phyloP scores from a whole-genome alignment of 2,888 invertebrate species.

The Aradus depressus region DNA sequence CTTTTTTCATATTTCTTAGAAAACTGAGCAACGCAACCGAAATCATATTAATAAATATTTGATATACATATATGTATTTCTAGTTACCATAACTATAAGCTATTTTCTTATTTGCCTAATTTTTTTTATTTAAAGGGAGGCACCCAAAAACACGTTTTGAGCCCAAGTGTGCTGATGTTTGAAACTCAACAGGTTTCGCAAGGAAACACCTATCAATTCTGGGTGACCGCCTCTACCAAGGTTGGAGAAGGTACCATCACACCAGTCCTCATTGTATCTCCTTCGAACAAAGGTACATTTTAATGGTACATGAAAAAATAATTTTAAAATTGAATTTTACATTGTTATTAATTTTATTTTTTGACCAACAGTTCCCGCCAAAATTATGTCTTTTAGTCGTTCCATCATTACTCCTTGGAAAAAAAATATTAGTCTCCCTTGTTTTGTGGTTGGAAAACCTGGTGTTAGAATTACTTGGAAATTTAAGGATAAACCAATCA shows the following conservation, averaged over 20 bases:
- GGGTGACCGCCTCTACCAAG: conserved; percentile 65
- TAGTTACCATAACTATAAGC: neutral
- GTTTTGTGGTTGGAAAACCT: conserved; percentile 75
- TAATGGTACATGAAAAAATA: neutral
- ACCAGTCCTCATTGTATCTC: conserved; percentile 61
- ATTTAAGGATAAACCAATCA: conserved; percentile 61
- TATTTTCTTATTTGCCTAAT: neutral
- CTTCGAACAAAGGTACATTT: conserved; percentile 51
- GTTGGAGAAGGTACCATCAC: conserved; percentile 77
- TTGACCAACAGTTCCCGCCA: conserved; percentile 57
- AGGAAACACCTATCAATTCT: conserved; percentile 59
- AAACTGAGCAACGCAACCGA: too few species aligned
- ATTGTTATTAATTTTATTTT: neutral
- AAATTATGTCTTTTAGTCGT: conserved; percentile 78
- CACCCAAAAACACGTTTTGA: conserved; percentile 61
- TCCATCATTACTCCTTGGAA: conserved; percentile 76
- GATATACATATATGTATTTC: neutral
- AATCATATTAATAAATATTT: neutral
- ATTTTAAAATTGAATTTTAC: neutral
- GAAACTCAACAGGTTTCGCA: conserved; percentile 60
- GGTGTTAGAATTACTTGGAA: conserved; percentile 66
- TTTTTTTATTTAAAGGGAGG: conserved; percentile 44
- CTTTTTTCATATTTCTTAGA: too few species aligned
- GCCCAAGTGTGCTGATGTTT: conserved; percentile 56
- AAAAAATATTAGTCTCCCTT: conserved; percentile 68